Base-by-base conservation (phyloP, 2,113 vertebrate genomes). In the Pseudopodoces humilis region DNA sequence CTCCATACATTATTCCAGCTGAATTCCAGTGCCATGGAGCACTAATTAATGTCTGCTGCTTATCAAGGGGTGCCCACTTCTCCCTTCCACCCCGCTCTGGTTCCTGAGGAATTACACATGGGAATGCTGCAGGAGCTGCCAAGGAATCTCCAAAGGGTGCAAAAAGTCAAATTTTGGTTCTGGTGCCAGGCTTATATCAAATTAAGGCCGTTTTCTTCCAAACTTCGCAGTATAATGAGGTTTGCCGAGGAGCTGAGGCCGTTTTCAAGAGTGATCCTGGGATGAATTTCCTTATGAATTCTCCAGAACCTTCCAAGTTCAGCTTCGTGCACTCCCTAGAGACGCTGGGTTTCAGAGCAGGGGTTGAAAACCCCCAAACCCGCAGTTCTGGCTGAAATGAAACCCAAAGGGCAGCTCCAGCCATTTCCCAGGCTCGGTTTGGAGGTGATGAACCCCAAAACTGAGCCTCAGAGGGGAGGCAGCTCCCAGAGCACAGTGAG, bases 11-110 rank as follows among this genome's bases (percentile, higher is more conserved):
- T 95, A 96, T 94, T 91, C 95, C 91, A 80, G 71, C 86, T 69
- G 92, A 74, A 96, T 92, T 76, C 86, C 52, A 83, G 84, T 87
- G 90, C 68, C 68, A 70, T 8, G 55, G 10, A 70, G 86, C 75
- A 64, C 95, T 96, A 97, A 97, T 98, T 97, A 97, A 96, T 92
- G 79, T 35, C 82, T 74, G 76, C 90, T 78, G 78, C 87, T 95
- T 88, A 97, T 81, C 86, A 13, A 67, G 56, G 24, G 43, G 50
- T 96, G 25, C 44, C 83, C 69, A 41, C 75, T 75, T 79, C 59
- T 74, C 37, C 64, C 70, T 67, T 79, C 74, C 67, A 35, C 27
- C 86, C 58, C 20, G 11, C 67, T 56, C 50, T 68, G 49, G 16
- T 65, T 93, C 75, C 33, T 55, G 33, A 83, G 80, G 93, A 78